A percentile compares a stretch with the other conserved stretches of the same genome.
Conservation (phyloP, 1,140 invertebrate genomes). For the Manduca sexta region DNA sequence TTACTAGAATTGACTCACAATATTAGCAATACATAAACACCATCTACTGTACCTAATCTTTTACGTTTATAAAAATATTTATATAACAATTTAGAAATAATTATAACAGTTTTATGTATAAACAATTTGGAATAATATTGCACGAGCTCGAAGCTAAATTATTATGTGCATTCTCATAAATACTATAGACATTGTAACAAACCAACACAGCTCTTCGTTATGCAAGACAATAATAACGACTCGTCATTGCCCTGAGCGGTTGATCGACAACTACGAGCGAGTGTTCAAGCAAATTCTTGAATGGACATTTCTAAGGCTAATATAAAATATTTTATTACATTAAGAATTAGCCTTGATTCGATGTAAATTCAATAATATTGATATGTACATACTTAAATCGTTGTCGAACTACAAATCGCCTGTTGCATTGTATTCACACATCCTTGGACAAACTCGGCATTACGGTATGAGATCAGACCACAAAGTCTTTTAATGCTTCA, state of each 20-base stretch:
- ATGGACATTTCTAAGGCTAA: too few species aligned
- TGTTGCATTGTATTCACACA: too few species aligned
- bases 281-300: too few species aligned
- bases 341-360: too few species aligned
- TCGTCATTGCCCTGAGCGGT: slow-evolving; percentile 1
- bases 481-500: too few species aligned
- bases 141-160: slow-evolving; percentile 68
- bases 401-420: too few species aligned
- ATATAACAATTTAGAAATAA: slow-evolving; percentile 71
- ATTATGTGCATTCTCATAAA: slow-evolving; percentile 62
- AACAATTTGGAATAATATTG: slow-evolving; percentile 71
- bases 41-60: slow-evolving; percentile 61
- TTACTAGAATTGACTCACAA: slow-evolving; percentile 71
- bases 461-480: too few species aligned
- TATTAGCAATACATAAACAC: slow-evolving; percentile 63
- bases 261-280: slow-evolving; percentile 28
- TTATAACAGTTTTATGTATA: slow-evolving; percentile 64
- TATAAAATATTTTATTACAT: too few species aligned
- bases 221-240: slow-evolving; percentile 29
- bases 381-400: too few species aligned
- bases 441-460: too few species aligned
- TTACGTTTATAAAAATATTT: slow-evolving; percentile 68
- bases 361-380: too few species aligned
- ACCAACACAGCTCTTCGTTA: slow-evolving; percentile 53
- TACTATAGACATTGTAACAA: slow-evolving; percentile 66